phyloP scores from a whole-genome alignment of 2,797 vertebrate species.

The Microchirus variegatus region DNA sequence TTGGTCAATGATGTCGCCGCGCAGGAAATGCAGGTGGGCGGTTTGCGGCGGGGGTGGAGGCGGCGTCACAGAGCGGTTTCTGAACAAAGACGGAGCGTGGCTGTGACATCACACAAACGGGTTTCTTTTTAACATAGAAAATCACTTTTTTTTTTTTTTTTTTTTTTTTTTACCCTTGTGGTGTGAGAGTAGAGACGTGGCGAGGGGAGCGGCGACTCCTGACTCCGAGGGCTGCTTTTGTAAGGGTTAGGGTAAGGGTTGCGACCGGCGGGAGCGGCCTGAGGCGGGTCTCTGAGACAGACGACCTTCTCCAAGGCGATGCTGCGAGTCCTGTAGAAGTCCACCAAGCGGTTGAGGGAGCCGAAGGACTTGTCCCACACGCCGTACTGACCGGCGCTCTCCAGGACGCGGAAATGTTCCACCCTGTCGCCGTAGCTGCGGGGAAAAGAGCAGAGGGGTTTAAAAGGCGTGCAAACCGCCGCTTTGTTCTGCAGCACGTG shows the following conservation, averaged over 20 bases:
- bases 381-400: conserved; percentile 86
- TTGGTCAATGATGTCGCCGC: conserved; percentile 87
- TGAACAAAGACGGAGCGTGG: conserved; percentile 34
- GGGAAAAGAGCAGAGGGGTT: neutral
- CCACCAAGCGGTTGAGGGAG: conserved; percentile 89
- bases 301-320: conserved; percentile 84
- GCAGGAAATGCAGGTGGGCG: conserved; percentile 84
- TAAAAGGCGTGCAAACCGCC: neutral
- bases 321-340: conserved; percentile 87
- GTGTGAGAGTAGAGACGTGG: conserved; percentile 28
- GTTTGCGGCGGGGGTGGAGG: conserved; percentile 54
- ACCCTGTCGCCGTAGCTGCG: conserved; percentile 83
- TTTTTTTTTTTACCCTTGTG: no score
- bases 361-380: conserved; percentile 91
- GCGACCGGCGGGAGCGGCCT: conserved; percentile 32
- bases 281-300: conserved; percentile 63
- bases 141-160: no score
- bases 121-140: neutral
- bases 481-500: neutral
- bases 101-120: conserved; percentile 14
- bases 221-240: conserved; percentile 55
- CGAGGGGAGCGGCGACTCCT: conserved; percentile 51
- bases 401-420: conserved; percentile 91
- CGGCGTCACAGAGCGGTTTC: conserved; percentile 80
- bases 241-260: conserved; percentile 77